A percentile compares a stretch with the other conserved stretches of the same genome.
Conservation (phyloP, 2,888 invertebrate genomes). For the Microplitis manilae region DNA sequence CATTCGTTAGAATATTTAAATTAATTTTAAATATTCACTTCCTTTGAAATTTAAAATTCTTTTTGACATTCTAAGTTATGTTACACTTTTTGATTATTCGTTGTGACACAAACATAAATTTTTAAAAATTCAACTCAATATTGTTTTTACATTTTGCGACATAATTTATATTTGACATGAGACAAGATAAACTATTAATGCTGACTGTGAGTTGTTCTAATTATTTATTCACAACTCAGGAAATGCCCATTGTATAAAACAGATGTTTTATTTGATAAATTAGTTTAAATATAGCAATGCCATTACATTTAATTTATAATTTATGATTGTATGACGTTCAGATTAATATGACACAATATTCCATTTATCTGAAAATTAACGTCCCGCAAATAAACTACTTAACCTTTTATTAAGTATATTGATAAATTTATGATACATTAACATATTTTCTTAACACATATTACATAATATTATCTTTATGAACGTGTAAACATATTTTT, state of each 20-base stretch:
- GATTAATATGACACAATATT: slow-evolving; percentile 1
- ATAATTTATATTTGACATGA: neutral
- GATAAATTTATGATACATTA: neutral
- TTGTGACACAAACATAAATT: neutral
- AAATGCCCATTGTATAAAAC: neutral
- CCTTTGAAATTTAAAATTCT: no score
- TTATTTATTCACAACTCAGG: neutral
- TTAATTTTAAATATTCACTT: no score
- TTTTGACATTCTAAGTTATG: no score
- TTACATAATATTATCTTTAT: neutral
- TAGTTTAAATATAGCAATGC: neutral
- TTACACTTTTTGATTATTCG: no score
- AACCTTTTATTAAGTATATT: neutral
- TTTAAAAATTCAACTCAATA: neutral
- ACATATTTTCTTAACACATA: neutral
- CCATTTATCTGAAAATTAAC: neutral
- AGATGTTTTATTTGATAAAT: neutral
- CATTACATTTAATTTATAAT: neutral
- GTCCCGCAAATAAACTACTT: neutral
- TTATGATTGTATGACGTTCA: neutral
- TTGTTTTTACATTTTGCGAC: neutral
- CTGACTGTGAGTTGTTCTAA: neutral
- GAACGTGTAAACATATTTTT: neutral
- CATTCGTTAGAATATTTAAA: no score
- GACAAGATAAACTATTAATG: neutral